Evolutionary conservation across 2,113 vertebrate species (phyloP).

Genomic region (Alexandromys fortis): DNA sequence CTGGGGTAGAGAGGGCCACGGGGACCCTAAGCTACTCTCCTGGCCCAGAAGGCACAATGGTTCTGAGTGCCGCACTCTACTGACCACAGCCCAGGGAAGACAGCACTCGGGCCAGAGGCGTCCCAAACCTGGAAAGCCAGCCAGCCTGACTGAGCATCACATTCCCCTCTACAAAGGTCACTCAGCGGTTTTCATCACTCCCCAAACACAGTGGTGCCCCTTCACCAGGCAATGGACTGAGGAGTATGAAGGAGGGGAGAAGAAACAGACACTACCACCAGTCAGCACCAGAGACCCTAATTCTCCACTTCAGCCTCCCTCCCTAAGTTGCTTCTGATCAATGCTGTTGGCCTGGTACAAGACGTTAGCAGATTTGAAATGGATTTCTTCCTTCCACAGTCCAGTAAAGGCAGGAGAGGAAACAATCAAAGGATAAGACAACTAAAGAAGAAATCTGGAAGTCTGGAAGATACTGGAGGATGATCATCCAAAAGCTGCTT

Average conservation of each 20-base stretch:
- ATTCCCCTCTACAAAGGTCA: background rate
- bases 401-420: background rate
- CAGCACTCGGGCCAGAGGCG: fast-evolving
- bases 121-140: fast-evolving
- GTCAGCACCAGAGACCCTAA: background rate
- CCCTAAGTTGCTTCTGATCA: background rate
- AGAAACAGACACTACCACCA: background rate
- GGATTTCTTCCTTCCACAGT: background rate
- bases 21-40: no score
- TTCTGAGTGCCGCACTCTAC: background rate
- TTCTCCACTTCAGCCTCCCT: background rate
- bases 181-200: background rate
- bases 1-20: no score
- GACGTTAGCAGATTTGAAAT: background rate
- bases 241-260: no score
- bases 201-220: background rate
- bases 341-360: background rate
- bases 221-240: background rate
- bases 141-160: background rate
- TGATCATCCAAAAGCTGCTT: background rate
- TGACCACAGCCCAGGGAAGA: no score
- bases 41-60: background rate
- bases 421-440: background rate
- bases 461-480: background rate
- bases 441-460: background rate